Conservation (phyloP, 2,888 invertebrate species). For the Gastracanthus pulcherrimus region DNA sequence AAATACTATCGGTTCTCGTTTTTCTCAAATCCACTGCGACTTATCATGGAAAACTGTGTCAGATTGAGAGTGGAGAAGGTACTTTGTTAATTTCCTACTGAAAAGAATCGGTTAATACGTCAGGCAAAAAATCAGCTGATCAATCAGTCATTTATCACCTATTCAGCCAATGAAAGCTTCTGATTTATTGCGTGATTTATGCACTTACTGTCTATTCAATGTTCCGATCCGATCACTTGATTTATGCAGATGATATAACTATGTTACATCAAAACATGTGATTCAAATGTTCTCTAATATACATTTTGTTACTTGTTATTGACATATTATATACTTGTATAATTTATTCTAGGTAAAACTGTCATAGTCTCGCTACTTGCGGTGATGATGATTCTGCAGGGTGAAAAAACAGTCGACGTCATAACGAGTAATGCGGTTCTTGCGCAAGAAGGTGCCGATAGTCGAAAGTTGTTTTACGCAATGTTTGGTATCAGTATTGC, state of each 20-base stretch:
- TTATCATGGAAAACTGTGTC: conserved; percentile 61
- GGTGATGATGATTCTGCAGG: conserved; percentile 65
- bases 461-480: conserved; percentile 60
- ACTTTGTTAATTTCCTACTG: neutral
- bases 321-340: too few species aligned
- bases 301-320: too few species aligned
- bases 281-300: neutral
- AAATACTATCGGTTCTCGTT: conserved; percentile 64
- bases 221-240: too few species aligned
- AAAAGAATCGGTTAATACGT: too few species aligned
- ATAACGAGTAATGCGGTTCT: conserved; percentile 72
- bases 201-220: too few species aligned
- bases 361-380: conserved; percentile 70
- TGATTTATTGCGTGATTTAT: too few species aligned
- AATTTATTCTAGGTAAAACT: conserved; percentile 64
- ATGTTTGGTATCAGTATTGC: conserved; percentile 66
- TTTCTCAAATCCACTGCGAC: conserved; percentile 58
- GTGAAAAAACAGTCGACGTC: conserved; percentile 67
- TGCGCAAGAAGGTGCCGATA: conserved; percentile 63
- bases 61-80: conserved; percentile 75
- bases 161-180: too few species aligned
- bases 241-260: too few species aligned
- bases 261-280: too few species aligned
- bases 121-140: too few species aligned
- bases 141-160: too few species aligned